Percentiles rank a stretch among this genome's conserved stretches.
These are phyloP conservation scores for Todiramphus saurophagus DNA, from an alignment of 2,113 vertebrate species.

Conservation along the genomic window DNA sequence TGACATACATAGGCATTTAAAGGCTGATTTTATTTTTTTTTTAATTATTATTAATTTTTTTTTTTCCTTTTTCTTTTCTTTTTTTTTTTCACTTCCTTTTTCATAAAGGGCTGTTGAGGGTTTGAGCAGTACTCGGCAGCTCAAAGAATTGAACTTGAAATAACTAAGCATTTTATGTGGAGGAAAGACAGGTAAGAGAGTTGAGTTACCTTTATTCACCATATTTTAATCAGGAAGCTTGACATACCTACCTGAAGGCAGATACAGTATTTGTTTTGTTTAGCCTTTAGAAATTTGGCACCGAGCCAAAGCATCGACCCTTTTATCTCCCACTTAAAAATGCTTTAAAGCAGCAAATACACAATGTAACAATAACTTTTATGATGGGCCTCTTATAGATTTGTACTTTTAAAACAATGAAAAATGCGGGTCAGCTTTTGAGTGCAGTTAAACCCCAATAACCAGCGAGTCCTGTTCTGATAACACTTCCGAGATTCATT, in stretches of 20 bases:
- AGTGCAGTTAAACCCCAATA: background rate
- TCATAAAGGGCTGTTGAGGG: background rate
- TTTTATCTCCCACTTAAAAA: background rate
- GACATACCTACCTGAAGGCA: background rate
- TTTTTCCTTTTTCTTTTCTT: no score
- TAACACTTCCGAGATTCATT: background rate
- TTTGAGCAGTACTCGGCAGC: background rate
- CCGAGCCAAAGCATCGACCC: background rate
- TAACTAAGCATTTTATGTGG: background rate
- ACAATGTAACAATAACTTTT: background rate
- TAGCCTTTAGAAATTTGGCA: background rate
- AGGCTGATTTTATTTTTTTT: no score
- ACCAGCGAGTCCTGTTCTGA: background rate
- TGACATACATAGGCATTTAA: background rate
- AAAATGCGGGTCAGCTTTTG: background rate
- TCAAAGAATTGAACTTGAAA: background rate
- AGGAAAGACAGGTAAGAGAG: background rate
- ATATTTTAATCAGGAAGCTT: background rate
- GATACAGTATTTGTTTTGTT: background rate
- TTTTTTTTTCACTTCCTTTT: background rate
- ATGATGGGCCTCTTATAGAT: background rate
- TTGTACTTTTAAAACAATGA: background rate
- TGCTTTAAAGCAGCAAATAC: background rate
- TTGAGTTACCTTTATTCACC: background rate
- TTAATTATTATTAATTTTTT: no score